Percentiles rank a stretch among this genome's conserved stretches.
Conservation (phyloP, 2,888 invertebrate genomes). For the Lasioglossum calceatum region DNA sequence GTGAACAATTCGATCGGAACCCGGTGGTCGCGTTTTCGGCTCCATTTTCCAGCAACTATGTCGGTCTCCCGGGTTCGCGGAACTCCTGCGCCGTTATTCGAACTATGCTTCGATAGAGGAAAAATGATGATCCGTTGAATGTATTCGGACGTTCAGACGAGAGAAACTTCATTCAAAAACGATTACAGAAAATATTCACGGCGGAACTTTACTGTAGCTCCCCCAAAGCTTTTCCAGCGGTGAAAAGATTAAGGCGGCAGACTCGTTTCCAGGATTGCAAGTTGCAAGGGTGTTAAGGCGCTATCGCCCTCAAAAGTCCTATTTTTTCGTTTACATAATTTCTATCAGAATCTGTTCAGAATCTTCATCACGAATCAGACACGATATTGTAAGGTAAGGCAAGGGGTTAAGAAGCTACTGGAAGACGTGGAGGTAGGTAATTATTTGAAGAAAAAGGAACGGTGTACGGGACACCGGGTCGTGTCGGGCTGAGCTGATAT, state of each 20-base stretch:
- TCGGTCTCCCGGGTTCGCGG: background rate
- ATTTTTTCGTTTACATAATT: too few relatives aligned
- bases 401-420: background rate
- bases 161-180: too few relatives aligned
- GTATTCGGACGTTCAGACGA: background rate
- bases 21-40: background rate
- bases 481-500: conserved; percentile 37
- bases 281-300: too few relatives aligned
- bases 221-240: too few relatives aligned
- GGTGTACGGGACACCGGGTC: background rate
- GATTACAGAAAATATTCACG: too few relatives aligned
- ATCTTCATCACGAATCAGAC: too few relatives aligned
- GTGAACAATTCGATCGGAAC: conserved; percentile 3
- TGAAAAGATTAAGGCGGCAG: too few relatives aligned
- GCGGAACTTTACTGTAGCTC: too few relatives aligned
- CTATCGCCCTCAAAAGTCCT: too few relatives aligned
- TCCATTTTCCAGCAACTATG: conserved; percentile 1
- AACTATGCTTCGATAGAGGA: background rate
- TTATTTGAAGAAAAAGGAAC: conserved; percentile 44
- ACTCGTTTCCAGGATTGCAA: too few relatives aligned
- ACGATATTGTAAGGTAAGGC: too few relatives aligned
- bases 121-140: background rate
- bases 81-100: background rate
- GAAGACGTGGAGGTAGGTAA: conserved; percentile 29
- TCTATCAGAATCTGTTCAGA: too few relatives aligned